Base-by-base conservation (phyloP, 2,797 vertebrate species). In the Gallirallus australis region DNA sequence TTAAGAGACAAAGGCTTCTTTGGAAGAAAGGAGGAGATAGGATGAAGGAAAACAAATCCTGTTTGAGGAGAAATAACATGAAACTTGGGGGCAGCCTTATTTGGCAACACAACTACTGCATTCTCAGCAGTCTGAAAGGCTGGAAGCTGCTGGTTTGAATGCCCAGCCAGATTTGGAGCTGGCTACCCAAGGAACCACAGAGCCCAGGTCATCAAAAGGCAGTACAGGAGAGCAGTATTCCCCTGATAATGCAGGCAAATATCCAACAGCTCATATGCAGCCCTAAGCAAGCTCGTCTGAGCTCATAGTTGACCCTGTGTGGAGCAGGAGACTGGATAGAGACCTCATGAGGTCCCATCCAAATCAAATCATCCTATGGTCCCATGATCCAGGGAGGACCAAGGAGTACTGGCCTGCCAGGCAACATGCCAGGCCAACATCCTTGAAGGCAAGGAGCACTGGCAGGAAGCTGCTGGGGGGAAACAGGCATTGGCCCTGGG, bases 361-460 rank as follows among this genome's bases (percentile, higher is more conserved):
- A 69, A 59, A 11, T 5, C 1, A 0, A 88, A 57, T 90, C 72
- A 90, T 73, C 60, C 64, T 45, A 2, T 11, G 25, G n/a, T 95
- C 95, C 80, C 78, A 16, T 93, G 92, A 96, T 68, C 16, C 68
- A 66, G 25, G 9, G 31, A 80, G 23, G 6, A 82, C 35, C 47
- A 82, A 76, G 35, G 40, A 33, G 33, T 40, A 47, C 8, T 81
- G 24, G 37, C 21, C 64, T 89, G 64, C 56, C 86, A 89, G 93
- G 85, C 85, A 91, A 72, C 47, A 33, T 84, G 81, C 95, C 93
- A 96, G 90, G 52, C 56, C 90, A 82, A 86, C 59, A 68, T 57
- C 89, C 68, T 85, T 47, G 65, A 45, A 91, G 87, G 53, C 82
- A 83, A 61, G 45, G 20, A 94, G 13, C 31, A 72, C 80, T 84